A percentile compares a stretch with the other conserved stretches of the same genome.
Conservation (phyloP, 2,113 vertebrate species). For the Pluvialis apricaria region DNA sequence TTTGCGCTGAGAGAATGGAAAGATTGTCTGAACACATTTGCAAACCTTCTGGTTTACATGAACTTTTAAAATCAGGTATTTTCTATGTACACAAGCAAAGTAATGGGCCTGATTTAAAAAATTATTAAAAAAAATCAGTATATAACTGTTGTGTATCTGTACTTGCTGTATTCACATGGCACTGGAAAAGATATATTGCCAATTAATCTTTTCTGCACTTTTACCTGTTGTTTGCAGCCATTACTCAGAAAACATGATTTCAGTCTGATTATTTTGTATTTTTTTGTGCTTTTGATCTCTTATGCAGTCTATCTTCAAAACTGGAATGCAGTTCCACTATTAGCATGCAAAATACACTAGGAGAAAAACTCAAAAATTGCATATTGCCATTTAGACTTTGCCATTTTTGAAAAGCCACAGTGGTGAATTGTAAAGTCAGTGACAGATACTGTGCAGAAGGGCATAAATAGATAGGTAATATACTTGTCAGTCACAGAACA, state of each 20-base stretch:
- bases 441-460: background rate
- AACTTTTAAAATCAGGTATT: background rate
- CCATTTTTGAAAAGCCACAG: background rate
- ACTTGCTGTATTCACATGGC: background rate
- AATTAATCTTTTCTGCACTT: background rate
- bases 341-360: background rate
- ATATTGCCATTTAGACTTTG: background rate
- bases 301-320: background rate
- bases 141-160: too few relatives aligned
- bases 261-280: background rate
- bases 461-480: slow-evolving; percentile 24
- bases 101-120: background rate
- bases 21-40: background rate
- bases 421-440: background rate
- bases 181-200: background rate
- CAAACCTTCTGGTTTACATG: background rate
- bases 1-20: background rate
- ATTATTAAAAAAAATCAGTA: background rate
- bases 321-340: background rate
- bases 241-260: background rate
- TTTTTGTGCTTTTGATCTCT: background rate
- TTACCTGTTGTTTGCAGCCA: background rate
- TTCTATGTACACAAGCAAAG: background rate
- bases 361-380: background rate
- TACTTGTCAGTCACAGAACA: background rate